Conservation (phyloP, 2,888 invertebrate species). For the Willowsia nigromaculata region DNA sequence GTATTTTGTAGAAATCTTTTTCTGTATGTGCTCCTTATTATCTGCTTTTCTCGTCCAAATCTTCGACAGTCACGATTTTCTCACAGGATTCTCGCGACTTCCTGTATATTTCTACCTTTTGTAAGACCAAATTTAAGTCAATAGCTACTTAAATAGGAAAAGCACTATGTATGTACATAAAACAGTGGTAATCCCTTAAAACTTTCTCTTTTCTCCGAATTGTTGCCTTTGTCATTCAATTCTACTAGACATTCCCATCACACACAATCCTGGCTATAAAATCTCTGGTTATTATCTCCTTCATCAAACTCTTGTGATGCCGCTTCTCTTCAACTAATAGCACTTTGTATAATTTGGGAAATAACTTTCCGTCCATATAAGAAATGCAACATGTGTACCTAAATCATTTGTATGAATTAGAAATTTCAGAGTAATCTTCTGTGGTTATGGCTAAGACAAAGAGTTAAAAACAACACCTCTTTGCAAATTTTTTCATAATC, state of each 20-base stretch:
- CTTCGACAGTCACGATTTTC: slow-evolving; percentile 20
- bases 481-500: no score
- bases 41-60: background rate
- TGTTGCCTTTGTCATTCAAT: background rate
- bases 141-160: background rate
- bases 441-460: no score
- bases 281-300: no score
- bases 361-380: no score
- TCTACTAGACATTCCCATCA: background rate
- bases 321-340: no score
- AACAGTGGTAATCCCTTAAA: background rate
- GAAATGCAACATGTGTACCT: background rate
- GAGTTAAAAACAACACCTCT: no score
- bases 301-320: no score
- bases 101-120: background rate
- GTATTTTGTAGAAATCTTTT: background rate
- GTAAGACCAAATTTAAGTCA: background rate
- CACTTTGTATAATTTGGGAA: no score
- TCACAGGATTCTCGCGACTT: background rate
- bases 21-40: background rate
- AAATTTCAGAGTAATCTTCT: no score
- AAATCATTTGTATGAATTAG: no score
- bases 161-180: background rate
- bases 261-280: no score
- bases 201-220: background rate